phyloP scores from a whole-genome alignment of 2,888 invertebrate species.

The Drosophila borborema region DNA sequence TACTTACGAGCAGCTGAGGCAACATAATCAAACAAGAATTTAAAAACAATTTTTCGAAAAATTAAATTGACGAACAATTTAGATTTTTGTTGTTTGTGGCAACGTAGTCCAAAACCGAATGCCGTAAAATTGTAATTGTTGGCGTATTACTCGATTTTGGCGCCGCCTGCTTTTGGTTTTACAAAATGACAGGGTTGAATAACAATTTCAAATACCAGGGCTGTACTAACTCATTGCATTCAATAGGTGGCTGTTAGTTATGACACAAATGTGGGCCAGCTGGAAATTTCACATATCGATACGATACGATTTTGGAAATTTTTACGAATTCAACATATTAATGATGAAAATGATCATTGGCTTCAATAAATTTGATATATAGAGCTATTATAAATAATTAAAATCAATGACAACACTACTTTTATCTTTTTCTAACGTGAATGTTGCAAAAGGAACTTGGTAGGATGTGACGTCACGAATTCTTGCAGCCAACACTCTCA shows the following conservation, averaged over 20 bases:
- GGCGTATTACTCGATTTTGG: constrained; percentile 20
- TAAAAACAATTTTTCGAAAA: constrained; percentile 4
- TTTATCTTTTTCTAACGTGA: no score
- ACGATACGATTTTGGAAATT: not conserved
- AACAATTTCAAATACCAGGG: constrained; percentile 13
- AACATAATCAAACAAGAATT: constrained; percentile 30
- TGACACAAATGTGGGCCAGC: not conserved
- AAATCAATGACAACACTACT: no score
- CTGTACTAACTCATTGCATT: not conserved
- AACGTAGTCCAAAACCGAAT: constrained; percentile 14
- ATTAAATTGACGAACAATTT: constrained; percentile 33
- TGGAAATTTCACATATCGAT: constrained; percentile 10
- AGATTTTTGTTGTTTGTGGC: not conserved
- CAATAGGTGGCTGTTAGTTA: constrained; percentile 1
- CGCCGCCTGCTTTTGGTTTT: constrained; percentile 42
- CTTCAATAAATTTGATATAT: no score
- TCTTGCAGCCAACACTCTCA: constrained; percentile 21
- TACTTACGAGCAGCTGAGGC: constrained; percentile 38
- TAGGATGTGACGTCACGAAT: constrained; percentile 14
- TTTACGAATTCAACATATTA: not conserved
- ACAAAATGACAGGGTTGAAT: constrained; percentile 28
- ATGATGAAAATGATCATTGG: rapidly evolving
- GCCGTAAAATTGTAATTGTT: not conserved
- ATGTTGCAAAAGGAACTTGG: not conserved
- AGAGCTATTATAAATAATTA: not conserved